phyloP scores from a whole-genome alignment of 1,140 invertebrate genomes.

The Vollenhovia emeryi region DNA sequence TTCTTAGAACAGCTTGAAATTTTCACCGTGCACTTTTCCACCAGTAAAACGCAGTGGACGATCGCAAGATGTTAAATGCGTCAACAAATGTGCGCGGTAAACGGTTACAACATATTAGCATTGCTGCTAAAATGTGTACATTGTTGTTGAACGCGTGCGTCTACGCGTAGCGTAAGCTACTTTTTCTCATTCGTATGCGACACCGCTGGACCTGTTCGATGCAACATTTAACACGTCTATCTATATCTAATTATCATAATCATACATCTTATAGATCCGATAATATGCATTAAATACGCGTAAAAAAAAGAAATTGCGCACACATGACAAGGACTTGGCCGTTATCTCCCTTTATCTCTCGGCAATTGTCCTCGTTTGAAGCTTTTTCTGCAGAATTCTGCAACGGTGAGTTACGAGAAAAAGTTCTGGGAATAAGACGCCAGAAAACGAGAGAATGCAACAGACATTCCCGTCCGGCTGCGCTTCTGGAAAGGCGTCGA shows the following conservation, averaged over 20 bases:
- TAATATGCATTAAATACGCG: not conserved
- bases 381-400: not conserved
- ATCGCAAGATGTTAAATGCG: not conserved
- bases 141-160: not conserved
- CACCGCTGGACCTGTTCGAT: not conserved
- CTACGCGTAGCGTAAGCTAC: not conserved
- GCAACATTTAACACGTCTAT: slow-evolving; percentile 2
- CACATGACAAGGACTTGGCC: not conserved
- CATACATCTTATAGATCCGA: not conserved
- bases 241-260: not conserved
- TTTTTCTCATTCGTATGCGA: not conserved
- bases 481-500: not conserved
- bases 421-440: not conserved
- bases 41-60: not conserved
- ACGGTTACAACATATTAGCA: slow-evolving; percentile 15
- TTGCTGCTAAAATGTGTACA: slow-evolving; percentile 25
- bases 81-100: not conserved
- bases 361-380: not conserved
- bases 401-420: not conserved
- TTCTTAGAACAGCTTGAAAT: not conserved
- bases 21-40: not conserved
- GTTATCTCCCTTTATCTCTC: not conserved
- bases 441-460: not conserved
- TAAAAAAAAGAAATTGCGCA: not conserved
- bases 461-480: not conserved